Conservation (phyloP, 2,113 vertebrate species). For the Scalopus aquaticus region DNA sequence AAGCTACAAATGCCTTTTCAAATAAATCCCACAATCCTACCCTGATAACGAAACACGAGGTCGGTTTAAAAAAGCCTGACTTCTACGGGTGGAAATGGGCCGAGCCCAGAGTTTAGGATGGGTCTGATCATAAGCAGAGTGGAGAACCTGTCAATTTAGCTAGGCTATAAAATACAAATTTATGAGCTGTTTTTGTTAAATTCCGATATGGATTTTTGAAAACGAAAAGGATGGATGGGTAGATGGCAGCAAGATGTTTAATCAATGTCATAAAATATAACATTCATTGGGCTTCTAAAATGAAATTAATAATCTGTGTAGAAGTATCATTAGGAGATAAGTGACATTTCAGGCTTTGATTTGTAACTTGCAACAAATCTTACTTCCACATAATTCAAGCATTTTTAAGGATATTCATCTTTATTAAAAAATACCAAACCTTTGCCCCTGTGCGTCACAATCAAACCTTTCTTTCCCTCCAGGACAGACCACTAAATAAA, state of each 20-base stretch:
- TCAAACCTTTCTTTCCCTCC: conserved; percentile 77
- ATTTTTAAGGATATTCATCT: conserved; percentile 86
- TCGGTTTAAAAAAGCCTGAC: background rate
- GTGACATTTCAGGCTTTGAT: conserved; percentile 90
- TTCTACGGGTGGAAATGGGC: background rate
- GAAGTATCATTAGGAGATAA: conserved; percentile 91
- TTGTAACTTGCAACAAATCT: conserved; percentile 89
- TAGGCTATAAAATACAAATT: conserved; percentile 84
- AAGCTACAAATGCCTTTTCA: background rate
- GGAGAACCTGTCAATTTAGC: conserved; percentile 51
- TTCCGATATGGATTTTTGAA: conserved; percentile 85
- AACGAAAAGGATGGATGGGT: conserved; percentile 87
- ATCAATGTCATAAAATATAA: conserved; percentile 92
- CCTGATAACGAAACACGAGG: background rate
- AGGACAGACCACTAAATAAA: conserved; percentile 83
- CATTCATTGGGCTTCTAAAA: conserved; percentile 91
- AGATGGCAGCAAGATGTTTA: conserved; percentile 85
- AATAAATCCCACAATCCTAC: background rate
- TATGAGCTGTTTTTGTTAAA: conserved; percentile 86
- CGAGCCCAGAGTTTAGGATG: background rate
- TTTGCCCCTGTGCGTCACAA: conserved; percentile 82
- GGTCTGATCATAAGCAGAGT: background rate
- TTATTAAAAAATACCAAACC: conserved; percentile 87
- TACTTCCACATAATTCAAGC: conserved; percentile 86
- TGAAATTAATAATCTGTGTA: conserved; percentile 92